These are phyloP conservation scores for Malurus melanocephalus DNA, from an alignment of 2,113 vertebrate genomes.

Conservation along the genomic window DNA sequence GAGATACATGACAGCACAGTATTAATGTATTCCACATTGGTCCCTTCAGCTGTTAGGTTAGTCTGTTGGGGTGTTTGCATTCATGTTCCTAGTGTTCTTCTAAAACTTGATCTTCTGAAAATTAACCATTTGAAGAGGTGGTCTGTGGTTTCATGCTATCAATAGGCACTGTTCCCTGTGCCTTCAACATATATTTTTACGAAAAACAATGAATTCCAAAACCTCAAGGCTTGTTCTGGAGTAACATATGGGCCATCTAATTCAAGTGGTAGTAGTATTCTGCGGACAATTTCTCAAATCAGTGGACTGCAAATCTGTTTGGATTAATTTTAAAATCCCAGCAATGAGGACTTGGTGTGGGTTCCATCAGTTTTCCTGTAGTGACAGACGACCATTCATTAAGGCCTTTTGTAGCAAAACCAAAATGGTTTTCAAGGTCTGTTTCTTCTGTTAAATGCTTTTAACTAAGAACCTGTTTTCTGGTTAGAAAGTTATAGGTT, in stretches of 20 bases:
- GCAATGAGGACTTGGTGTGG: background rate
- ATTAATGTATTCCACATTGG: background rate
- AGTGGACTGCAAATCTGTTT: background rate
- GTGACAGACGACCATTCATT: background rate
- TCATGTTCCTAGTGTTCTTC: background rate
- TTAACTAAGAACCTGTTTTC: background rate
- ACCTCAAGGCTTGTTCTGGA: background rate
- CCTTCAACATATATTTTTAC: background rate
- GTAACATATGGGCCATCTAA: background rate
- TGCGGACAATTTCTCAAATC: background rate
- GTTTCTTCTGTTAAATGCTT: background rate
- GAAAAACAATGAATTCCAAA: background rate
- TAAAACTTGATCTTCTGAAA: background rate
- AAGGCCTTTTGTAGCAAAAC: background rate
- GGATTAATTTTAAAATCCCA: background rate
- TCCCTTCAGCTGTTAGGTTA: background rate
- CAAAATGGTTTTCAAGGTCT: background rate
- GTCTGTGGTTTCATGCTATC: background rate
- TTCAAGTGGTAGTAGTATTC: background rate
- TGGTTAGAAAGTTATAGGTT: background rate
- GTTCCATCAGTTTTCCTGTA: background rate
- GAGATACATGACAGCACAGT: accelerated
- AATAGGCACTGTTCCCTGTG: background rate
- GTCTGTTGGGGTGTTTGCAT: background rate
- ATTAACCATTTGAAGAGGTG: background rate